These are phyloP conservation scores for Protophormia terraenovae DNA, from an alignment of 2,888 invertebrate genomes.

Conservation along the genomic window DNA sequence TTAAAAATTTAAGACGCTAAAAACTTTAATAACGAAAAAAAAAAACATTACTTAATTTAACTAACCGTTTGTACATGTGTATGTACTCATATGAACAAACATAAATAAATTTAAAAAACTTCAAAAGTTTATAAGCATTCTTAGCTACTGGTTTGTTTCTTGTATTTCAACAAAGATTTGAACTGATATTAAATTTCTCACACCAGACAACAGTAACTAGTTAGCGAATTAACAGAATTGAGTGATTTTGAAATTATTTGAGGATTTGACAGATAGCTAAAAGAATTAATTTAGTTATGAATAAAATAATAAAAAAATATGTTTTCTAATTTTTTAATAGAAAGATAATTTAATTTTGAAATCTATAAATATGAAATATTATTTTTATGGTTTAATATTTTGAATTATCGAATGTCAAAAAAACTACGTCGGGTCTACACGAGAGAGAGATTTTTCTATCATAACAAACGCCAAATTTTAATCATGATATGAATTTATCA, in stretches of 20 bases:
- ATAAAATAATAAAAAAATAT: too few relatives aligned
- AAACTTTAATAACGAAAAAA: slow-evolving; percentile 20
- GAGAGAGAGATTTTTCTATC: too few relatives aligned
- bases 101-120: neutral
- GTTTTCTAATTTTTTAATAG: too few relatives aligned
- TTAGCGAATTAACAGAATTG: neutral
- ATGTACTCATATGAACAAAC: neutral
- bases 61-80: neutral
- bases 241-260: neutral
- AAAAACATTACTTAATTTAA: neutral
- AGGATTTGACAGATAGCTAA: neutral
- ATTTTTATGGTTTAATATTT: too few relatives aligned
- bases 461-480: too few relatives aligned
- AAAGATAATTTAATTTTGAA: too few relatives aligned
- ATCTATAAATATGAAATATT: too few relatives aligned
- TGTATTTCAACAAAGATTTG: neutral
- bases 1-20: neutral
- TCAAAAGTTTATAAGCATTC: neutral
- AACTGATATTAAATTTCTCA: neutral
- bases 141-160: too few relatives aligned
- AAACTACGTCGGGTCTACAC: too few relatives aligned
- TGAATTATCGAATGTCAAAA: too few relatives aligned
- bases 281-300: too few relatives aligned
- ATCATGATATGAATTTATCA: too few relatives aligned
- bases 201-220: neutral